These are phyloP conservation scores for Gnatocerus cornutus DNA, from an alignment of 2,888 invertebrate genomes.

Conservation along the genomic window DNA sequence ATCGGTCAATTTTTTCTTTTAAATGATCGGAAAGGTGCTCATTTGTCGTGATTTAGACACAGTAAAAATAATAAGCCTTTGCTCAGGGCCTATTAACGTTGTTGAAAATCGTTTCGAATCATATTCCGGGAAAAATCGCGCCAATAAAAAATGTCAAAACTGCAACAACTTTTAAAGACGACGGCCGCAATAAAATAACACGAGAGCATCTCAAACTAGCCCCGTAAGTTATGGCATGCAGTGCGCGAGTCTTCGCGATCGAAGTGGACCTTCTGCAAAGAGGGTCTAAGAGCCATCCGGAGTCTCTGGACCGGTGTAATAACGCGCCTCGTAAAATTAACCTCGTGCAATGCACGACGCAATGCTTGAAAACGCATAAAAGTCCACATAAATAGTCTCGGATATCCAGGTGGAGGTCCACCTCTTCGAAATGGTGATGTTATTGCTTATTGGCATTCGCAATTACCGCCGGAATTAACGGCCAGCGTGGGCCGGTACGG, in stretches of 20 bases:
- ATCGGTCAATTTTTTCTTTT: constrained; percentile 28
- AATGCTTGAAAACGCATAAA: constrained; percentile 68
- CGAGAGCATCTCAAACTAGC: constrained; percentile 65
- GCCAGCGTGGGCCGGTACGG: constrained; percentile 13
- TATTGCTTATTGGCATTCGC: constrained; percentile 66
- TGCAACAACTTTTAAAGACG: constrained; percentile 65
- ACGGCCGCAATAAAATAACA: constrained; percentile 64
- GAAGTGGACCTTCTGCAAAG: constrained; percentile 56
- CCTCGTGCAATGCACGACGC: constrained; percentile 66
- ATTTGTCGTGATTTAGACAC: constrained; percentile 52
- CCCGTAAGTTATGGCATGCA: constrained; percentile 65
- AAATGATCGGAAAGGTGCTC: constrained; percentile 45
- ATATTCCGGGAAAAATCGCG: constrained; percentile 59
- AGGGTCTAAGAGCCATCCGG: constrained; percentile 45
- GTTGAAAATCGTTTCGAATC: constrained; percentile 55
- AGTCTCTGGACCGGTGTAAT: constrained; percentile 59
- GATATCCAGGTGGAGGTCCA: constrained; percentile 68
- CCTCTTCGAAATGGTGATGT: constrained; percentile 57
- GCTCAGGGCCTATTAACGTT: constrained; percentile 8
- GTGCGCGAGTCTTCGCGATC: constrained; percentile 53
- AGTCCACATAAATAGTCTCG: constrained; percentile 70
- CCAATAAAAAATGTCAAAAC: constrained; percentile 66
- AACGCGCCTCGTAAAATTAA: constrained; percentile 68
- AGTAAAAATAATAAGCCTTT: constrained; percentile 49
- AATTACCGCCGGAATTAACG: constrained; percentile 65